Evolutionary conservation across 1,140 invertebrate genomes (phyloP).

Genomic region (Ridgeia piscesae): DNA sequence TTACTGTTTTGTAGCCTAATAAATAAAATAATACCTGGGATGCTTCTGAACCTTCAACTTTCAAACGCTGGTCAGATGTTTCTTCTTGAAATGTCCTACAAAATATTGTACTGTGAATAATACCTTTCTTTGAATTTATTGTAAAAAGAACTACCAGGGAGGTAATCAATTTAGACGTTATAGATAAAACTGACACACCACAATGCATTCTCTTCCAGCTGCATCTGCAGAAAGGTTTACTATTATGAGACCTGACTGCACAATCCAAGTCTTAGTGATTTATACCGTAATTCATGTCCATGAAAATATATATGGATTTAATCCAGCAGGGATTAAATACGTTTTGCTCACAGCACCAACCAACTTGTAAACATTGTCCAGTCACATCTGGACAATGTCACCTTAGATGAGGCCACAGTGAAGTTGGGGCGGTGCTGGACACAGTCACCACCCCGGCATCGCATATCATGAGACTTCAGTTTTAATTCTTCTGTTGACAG

Average conservation of each 20-base stretch:
- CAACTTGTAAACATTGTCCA: no score
- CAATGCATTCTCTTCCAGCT: background rate
- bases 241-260: background rate
- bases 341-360: no score
- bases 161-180: background rate
- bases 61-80: background rate
- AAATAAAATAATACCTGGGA: background rate
- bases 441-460: no score
- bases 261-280: background rate
- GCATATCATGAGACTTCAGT: no score
- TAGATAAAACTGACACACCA: background rate
- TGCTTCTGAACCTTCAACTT: background rate
- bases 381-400: no score
- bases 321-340: no score
- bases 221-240: background rate
- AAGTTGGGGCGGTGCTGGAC: no score
- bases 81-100: background rate
- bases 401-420: no score
- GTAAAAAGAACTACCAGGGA: background rate
- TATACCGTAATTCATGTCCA: background rate
- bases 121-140: background rate
- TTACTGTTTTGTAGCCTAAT: background rate
- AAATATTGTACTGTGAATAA: background rate
- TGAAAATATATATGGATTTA: no score
- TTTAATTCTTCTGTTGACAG: no score